Percentiles rank a stretch among this genome's conserved stretches.
phyloP scores from a whole-genome alignment of 1,140 invertebrate species.

The Temnothorax curvispinosus region DNA sequence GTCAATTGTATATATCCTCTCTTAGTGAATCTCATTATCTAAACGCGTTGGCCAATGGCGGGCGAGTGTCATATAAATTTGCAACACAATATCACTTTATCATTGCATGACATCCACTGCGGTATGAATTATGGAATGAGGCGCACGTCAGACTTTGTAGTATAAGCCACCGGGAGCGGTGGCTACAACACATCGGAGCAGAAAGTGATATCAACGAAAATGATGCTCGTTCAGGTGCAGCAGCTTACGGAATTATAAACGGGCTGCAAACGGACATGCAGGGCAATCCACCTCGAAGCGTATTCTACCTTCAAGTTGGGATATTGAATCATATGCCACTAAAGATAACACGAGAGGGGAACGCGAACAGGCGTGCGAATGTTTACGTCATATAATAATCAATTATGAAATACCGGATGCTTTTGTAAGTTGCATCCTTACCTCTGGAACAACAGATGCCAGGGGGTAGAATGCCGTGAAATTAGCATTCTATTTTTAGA shows the following conservation, averaged over 20 bases:
- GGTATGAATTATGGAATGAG: slow-evolving; percentile 68
- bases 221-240: slow-evolving; percentile 51
- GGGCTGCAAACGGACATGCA: background rate
- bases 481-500: background rate
- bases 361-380: background rate
- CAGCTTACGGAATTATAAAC: slow-evolving; percentile 60
- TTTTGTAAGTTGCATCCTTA: background rate
- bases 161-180: slow-evolving; percentile 5
- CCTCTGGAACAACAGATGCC: background rate
- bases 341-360: background rate
- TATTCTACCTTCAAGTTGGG: background rate
- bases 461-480: background rate
- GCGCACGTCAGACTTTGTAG: slow-evolving; percentile 51
- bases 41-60: slow-evolving; percentile 64
- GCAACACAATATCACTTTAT: slow-evolving; percentile 76
- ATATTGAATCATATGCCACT: slow-evolving; percentile 22
- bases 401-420: slow-evolving; percentile 20
- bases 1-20: slow-evolving; percentile 60
- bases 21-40: slow-evolving; percentile 74
- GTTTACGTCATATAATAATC: slow-evolving; percentile 40
- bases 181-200: slow-evolving; percentile 27
- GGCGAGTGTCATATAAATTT: slow-evolving; percentile 72
- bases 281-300: slow-evolving; percentile 14
- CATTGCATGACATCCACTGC: slow-evolving; percentile 65
- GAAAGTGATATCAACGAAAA: slow-evolving; percentile 69